These are phyloP conservation scores for Cinara cedri DNA, from an alignment of 2,888 invertebrate species.

Conservation along the genomic window DNA sequence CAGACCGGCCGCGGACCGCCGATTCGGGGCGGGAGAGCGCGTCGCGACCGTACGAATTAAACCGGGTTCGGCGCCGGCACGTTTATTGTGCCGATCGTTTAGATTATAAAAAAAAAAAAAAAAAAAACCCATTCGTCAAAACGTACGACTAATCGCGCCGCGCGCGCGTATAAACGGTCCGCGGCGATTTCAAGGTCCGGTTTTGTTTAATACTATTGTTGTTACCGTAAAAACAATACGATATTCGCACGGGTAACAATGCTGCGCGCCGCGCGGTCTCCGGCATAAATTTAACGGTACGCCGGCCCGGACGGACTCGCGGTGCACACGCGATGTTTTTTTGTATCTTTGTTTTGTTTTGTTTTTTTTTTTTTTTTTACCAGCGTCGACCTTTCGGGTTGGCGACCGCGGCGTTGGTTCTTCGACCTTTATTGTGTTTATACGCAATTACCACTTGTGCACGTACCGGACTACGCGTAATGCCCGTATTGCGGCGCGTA, in stretches of 20 bases:
- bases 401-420: constrained; percentile 45
- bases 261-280: neutral
- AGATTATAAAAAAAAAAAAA: too few relatives aligned
- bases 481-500: neutral
- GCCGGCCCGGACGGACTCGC: constrained; percentile 10
- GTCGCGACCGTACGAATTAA: too few relatives aligned
- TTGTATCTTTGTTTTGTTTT: too few relatives aligned
- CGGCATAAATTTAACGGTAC: constrained; percentile 51
- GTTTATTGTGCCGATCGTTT: too few relatives aligned
- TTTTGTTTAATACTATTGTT: constrained; percentile 3
- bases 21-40: too few relatives aligned
- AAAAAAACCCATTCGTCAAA: too few relatives aligned
- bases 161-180: neutral
- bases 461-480: constrained; percentile 16
- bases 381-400: constrained; percentile 45
- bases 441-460: neutral
- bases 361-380: neutral
- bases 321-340: too few relatives aligned
- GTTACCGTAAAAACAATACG: neutral
- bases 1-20: too few relatives aligned
- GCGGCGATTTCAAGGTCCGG: neutral
- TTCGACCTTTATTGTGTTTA: constrained; percentile 47
- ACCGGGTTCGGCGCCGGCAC: too few relatives aligned
- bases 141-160: neutral
- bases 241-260: neutral